Base-by-base conservation (phyloP, 2,113 vertebrate genomes). In the Mormyrus iriodes region DNA sequence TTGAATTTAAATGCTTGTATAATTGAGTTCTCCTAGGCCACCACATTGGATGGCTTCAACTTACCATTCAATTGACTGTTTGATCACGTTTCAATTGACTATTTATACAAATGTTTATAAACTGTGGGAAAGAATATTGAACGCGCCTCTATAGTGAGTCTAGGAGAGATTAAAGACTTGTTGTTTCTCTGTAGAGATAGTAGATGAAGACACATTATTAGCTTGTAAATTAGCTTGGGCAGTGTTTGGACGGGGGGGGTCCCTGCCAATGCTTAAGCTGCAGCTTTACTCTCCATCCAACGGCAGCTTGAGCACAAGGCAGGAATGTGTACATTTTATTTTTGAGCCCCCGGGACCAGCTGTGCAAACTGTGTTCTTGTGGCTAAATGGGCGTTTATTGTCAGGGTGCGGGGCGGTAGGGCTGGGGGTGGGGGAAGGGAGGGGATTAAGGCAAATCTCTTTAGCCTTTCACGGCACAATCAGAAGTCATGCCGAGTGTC, bases 311-410 rank as follows among this genome's bases (percentile, higher is more conserved):
- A 92, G 91, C 89, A 90, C 82, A 90, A 83, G 52, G 88, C 90
- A 91, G 90, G 91, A 92, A 92, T 92, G 90, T 91, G 91, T 90
- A 88, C 88, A 91, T 92, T 91, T 92, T 91, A 91, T 93, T 92
- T 90, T 90, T 92, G 82, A 39, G 73, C 90, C 92, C 87, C 90
- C 86, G 21, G 90, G 86, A 87, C 90, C 92, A 93, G 92, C 92
- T 93, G 92, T 90, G 92, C 92, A 92, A 92, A 92, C 92, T 90
- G 44, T 85, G 53, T 90, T 90, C 90, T 91, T 51, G 73, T 53
- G 88, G 90, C 92, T 90, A 90, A 87, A 91, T 90, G 88, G 55
- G 89, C 91, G 90, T 92, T 93, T 92, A 92, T 92, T 93, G 92
- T 92, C 82, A 79, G 69, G 31, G 69, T 76, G 69, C 91, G 55